These are phyloP conservation scores for Ethmia dodecea DNA, from an alignment of 2,888 invertebrate genomes.

Conservation along the genomic window DNA sequence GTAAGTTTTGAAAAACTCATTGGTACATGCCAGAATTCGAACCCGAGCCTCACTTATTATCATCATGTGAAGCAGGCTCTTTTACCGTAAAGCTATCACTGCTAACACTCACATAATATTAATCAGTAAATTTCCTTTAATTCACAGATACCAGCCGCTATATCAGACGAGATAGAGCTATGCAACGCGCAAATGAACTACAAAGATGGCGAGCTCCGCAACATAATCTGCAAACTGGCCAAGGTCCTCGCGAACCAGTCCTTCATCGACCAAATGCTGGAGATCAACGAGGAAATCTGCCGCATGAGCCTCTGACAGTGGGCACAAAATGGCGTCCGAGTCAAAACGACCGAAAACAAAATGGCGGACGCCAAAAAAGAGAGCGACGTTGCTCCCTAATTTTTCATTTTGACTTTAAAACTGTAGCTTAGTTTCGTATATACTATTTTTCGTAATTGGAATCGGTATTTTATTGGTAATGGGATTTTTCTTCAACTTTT, in stretches of 20 bases:
- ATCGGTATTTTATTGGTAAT: constrained; percentile 3
- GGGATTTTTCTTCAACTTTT: constrained; percentile 2
- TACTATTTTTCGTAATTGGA: constrained; percentile 2
- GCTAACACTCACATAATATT: no score
- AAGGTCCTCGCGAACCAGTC: constrained; percentile 82
- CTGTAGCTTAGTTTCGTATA: constrained; percentile 1
- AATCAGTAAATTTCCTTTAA: no score
- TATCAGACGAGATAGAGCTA: constrained; percentile 79
- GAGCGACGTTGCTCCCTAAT: neutral
- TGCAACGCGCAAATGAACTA: constrained; percentile 87
- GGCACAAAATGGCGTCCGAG: constrained; percentile 1
- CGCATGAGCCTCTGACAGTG: constrained; percentile 80
- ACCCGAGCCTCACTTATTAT: no score
- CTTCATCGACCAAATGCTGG: constrained; percentile 86
- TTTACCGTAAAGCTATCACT: no score
- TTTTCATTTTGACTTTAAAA: constrained; percentile 1
- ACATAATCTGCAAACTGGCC: constrained; percentile 81
- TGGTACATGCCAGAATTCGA: no score
- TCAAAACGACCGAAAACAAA: constrained; percentile 1
- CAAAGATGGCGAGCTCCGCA: constrained; percentile 78
- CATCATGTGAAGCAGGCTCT: no score
- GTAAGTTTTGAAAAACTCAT: no score
- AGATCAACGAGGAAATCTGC: constrained; percentile 89
- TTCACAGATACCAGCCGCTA: constrained; percentile 79
- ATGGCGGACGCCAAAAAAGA: neutral